phyloP scores from a whole-genome alignment of 2,888 invertebrate species.

The Salpingus planirostris region DNA sequence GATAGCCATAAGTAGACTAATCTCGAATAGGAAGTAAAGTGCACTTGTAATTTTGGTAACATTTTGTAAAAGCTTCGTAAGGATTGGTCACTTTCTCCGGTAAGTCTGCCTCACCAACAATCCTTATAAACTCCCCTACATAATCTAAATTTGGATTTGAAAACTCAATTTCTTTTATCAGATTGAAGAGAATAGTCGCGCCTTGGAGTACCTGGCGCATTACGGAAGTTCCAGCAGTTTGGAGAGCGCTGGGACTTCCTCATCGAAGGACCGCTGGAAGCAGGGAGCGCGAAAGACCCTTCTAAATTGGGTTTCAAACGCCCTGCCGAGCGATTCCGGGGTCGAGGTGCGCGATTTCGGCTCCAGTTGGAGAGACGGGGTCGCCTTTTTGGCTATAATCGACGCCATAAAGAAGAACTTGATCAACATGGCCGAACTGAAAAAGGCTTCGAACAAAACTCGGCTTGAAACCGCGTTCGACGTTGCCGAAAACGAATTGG shows the following conservation, averaged over 20 bases:
- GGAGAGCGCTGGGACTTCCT: constrained; percentile 69
- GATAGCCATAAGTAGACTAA: neutral
- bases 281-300: constrained; percentile 86
- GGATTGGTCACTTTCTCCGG: constrained; percentile 26
- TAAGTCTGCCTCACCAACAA: too few species aligned
- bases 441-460: constrained; percentile 66
- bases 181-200: constrained; percentile 93
- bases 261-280: constrained; percentile 68
- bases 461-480: constrained; percentile 89
- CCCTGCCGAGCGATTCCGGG: constrained; percentile 79
- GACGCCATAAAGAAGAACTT: constrained; percentile 90
- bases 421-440: constrained; percentile 77
- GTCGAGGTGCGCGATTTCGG: constrained; percentile 91
- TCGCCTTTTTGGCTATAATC: constrained; percentile 90
- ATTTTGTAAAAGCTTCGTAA: constrained; percentile 38
- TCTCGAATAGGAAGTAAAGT: neutral
- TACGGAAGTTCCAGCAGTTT: constrained; percentile 76
- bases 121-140: too few species aligned
- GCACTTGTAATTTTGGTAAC: constrained; percentile 14
- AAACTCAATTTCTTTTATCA: constrained; percentile 42
- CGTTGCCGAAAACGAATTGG: constrained; percentile 83
- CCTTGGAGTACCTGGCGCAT: constrained; percentile 76
- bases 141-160: too few species aligned
- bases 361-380: constrained; percentile 91
- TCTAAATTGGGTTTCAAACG: constrained; percentile 89